phyloP scores from a whole-genome alignment of 2,888 invertebrate species.

The Agriopis leucophaearia region DNA sequence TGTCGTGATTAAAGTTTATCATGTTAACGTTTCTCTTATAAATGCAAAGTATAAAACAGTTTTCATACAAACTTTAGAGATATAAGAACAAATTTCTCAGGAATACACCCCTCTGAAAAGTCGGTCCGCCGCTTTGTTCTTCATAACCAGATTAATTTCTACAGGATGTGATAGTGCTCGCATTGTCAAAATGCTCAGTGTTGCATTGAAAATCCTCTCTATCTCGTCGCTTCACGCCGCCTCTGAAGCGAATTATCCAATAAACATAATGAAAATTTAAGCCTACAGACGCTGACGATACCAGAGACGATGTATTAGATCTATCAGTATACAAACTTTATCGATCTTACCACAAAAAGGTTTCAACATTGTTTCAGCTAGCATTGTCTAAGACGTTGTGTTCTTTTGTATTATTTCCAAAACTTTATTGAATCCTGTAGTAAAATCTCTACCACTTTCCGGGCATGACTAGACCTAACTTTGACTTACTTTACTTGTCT shows the following conservation, averaged over 20 bases:
- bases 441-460: too few species aligned
- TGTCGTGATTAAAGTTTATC: too few species aligned
- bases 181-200: constrained; percentile 76
- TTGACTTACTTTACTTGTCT: too few species aligned
- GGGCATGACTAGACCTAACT: too few species aligned
- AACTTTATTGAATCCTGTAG: too few species aligned
- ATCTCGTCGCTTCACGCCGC: constrained; percentile 78
- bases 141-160: constrained; percentile 43
- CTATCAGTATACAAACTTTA: constrained; percentile 26
- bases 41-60: background rate
- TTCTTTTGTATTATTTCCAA: too few species aligned
- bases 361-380: too few species aligned
- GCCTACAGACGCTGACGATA: constrained; percentile 77
- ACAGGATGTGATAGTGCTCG: constrained; percentile 57
- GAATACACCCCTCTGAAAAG: constrained; percentile 15
- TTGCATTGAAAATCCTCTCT: constrained; percentile 83
- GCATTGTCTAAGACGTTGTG: too few species aligned
- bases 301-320: constrained; percentile 35
- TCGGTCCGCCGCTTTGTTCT: constrained; percentile 26
- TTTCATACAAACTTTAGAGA: background rate
- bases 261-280: constrained; percentile 86
- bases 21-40: too few species aligned
- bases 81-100: constrained; percentile 1
- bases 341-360: too few species aligned
- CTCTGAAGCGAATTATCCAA: constrained; percentile 81